A percentile compares a stretch with the other conserved stretches of the same genome.
Evolutionary conservation across 2,113 vertebrate genomes (phyloP).

Genomic region (Cichladusa arquata): DNA sequence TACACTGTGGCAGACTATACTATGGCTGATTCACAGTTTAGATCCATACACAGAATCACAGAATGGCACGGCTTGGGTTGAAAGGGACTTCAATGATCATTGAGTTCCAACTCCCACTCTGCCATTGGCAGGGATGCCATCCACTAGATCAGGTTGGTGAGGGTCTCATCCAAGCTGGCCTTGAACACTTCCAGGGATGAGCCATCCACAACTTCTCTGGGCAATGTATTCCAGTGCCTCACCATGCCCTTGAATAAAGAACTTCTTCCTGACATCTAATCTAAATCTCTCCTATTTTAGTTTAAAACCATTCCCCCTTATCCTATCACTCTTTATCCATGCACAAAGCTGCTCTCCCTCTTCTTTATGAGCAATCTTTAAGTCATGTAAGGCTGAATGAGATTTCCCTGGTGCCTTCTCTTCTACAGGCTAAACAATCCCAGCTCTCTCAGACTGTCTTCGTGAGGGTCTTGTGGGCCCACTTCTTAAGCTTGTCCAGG

Average conservation of each 20-base stretch:
- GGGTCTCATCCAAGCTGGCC: background rate
- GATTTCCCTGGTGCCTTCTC: background rate
- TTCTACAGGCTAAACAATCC: background rate
- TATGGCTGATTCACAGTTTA: background rate
- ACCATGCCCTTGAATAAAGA: background rate
- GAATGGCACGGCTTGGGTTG: background rate
- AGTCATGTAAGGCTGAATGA: background rate
- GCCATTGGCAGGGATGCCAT: background rate
- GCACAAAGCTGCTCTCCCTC: background rate
- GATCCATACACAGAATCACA: background rate
- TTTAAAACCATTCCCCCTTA: background rate
- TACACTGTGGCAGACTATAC: background rate
- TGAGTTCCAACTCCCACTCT: accelerated
- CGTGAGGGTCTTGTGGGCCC: background rate
- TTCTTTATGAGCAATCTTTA: background rate
- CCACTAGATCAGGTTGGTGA: background rate
- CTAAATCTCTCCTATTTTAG: background rate
- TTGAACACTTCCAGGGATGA: background rate
- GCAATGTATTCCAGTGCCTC: background rate
- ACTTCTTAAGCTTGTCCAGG: background rate
- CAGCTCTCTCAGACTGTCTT: background rate
- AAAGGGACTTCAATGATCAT: background rate
- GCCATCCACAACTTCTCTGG: background rate
- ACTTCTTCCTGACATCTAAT: background rate
- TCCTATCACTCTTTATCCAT: background rate